These are phyloP conservation scores for Scomberomorus guttatus DNA, from an alignment of 2,797 vertebrate genomes.

Conservation along the genomic window DNA sequence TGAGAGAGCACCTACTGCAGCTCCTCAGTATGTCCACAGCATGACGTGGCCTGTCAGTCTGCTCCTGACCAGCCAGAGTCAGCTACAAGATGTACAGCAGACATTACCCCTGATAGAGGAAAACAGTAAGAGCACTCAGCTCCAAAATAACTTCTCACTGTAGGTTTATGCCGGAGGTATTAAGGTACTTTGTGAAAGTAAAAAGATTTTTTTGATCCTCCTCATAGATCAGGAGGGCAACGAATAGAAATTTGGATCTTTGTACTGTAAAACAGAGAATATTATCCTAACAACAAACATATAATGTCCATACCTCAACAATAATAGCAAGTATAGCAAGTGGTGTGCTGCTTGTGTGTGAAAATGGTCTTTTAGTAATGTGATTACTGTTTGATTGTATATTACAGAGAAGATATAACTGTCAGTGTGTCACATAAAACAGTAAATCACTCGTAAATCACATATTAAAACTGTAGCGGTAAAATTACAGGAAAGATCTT, in stretches of 20 bases:
- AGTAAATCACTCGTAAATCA: no score
- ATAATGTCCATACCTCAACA: not conserved
- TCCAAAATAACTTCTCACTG: conserved; percentile 26
- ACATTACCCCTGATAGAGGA: conserved; percentile 21
- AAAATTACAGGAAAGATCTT: conserved; percentile 21
- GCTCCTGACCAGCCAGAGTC: conserved; percentile 43
- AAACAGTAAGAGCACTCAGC: conserved; percentile 12
- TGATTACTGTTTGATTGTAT: conserved; percentile 2
- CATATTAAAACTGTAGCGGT: no score
- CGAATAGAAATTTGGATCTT: not conserved
- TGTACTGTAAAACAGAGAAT: not conserved
- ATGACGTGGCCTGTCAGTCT: conserved; percentile 45
- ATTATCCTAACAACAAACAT: not conserved
- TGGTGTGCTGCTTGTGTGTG: not conserved
- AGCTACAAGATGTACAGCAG: conserved; percentile 33
- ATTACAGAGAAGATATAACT: not conserved
- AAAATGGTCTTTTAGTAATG: not conserved
- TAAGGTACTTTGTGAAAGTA: conserved; percentile 1
- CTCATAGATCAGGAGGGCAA: not conserved
- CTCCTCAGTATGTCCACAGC: conserved; percentile 23
- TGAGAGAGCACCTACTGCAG: conserved; percentile 26
- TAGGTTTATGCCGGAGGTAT: conserved; percentile 4
- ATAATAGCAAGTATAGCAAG: not conserved
- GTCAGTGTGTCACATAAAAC: conserved; percentile 9
- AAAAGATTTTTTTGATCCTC: not conserved